These are phyloP conservation scores for Calephelis nemesis DNA, from an alignment of 1,140 invertebrate genomes.

Conservation along the genomic window DNA sequence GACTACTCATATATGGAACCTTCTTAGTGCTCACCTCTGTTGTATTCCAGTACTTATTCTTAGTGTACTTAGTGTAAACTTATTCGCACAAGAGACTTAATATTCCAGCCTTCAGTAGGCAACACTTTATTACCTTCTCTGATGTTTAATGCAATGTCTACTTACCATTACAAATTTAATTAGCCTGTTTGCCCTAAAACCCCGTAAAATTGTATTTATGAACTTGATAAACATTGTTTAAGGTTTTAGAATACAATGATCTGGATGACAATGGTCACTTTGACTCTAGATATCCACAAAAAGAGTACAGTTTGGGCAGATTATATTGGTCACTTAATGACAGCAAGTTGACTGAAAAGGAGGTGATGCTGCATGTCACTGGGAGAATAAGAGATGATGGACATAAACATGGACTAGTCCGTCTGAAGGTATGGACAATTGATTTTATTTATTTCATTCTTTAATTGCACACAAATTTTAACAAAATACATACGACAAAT, in stretches of 20 bases:
- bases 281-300: conserved; percentile 40
- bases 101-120: no score
- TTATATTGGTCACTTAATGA: conserved; percentile 48
- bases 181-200: no score
- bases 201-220: no score
- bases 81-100: no score
- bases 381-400: conserved; percentile 47
- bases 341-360: conserved; percentile 51
- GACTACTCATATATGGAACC: neutral
- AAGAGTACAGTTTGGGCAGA: conserved; percentile 25
- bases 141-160: no score
- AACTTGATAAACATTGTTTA: conserved; percentile 29
- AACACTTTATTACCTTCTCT: no score
- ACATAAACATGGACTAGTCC: conserved; percentile 49
- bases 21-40: neutral
- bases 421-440: conserved; percentile 49
- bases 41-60: no score
- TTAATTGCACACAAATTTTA: no score
- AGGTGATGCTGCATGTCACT: conserved; percentile 68
- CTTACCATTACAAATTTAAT: no score
- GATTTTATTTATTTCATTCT: neutral
- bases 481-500: no score
- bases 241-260: conserved; percentile 81
- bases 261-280: conserved; percentile 73
- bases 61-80: no score